Evolutionary conservation across 2,797 vertebrate species (phyloP), one percentile per base, ranked within the genome.

Genomic region (Paratrypauchen microcephalus): DNA sequence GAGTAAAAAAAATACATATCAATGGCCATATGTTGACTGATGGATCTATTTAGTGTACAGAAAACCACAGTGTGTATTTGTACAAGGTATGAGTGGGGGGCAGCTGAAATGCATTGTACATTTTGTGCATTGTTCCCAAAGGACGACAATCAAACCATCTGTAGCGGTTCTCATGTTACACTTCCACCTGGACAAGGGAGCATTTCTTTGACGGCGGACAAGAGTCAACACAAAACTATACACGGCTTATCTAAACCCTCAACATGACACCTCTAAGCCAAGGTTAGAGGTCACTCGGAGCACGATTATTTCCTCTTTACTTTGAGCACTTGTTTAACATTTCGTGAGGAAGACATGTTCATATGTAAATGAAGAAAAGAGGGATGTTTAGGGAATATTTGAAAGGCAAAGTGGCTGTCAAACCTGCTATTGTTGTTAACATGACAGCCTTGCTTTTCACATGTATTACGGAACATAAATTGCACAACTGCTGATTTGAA

Each of bases 181-280:
- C 59, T 80, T 66, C 77, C 55, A 72, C 66, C 81, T 69, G 55
- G 75, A 83, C 71, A 73, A 82, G 78, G 78, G 84, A 80, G 80
- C 74, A 73, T 83, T 79, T 84, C 82, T 86, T 76, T 86, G 83
- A 84, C 76, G 71, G 83, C 72, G 70, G 82, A 85, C 80, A 77
- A 74, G 83, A 88, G 87, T 87, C 84, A 88, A 90, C 88, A 90
- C 88, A 88, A 75, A 80, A 79, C 80, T 75, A 87, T 84, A 85
- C 41, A 50, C 15, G 66, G 68, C 76, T 78, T 70, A 82, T 63
- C 65, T 66, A 67, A 83, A 69, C 62, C 73, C 52, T 75, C 74
- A 91, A 87, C 80, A 86, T 61, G 80, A 85, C 66, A 86, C 83
- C 73, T 69, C 76, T 77, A 50, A 73, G 61, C 62, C 62, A 58